A percentile compares a stretch with the other conserved stretches of the same genome.
These are phyloP conservation scores for Akabosia matsudoensis DNA, from an alignment of 1,140 invertebrate genomes.

Conservation along the genomic window DNA sequence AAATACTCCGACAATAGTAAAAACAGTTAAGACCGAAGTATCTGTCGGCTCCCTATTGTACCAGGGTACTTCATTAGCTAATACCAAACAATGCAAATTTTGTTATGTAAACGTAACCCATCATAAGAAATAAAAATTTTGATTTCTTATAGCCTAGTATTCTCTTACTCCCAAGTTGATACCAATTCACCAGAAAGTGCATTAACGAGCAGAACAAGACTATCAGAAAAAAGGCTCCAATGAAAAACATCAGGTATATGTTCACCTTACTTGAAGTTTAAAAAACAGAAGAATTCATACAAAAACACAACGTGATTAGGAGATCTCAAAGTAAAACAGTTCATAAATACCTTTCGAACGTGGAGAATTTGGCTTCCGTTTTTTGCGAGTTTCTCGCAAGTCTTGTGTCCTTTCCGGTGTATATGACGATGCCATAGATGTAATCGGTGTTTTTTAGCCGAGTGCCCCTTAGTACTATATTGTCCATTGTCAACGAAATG, in stretches of 20 bases:
- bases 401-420: slow-evolving; percentile 32
- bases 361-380: not conserved
- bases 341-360: slow-evolving; percentile 6
- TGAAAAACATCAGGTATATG: slow-evolving; percentile 5
- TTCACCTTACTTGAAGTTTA: not conserved
- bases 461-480: slow-evolving; percentile 67
- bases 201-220: not conserved
- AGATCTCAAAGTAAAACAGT: no score
- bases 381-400: slow-evolving; percentile 27
- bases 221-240: not conserved
- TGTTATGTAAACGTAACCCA: no score
- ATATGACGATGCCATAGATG: slow-evolving; percentile 29
- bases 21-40: no score
- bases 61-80: not conserved
- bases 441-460: slow-evolving; percentile 24
- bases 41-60: no score
- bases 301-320: not conserved
- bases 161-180: no score
- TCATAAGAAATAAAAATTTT: no score
- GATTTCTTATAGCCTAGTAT: no score
- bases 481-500: slow-evolving; percentile 62
- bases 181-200: not conserved
- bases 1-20: slow-evolving; percentile 58
- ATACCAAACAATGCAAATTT: no score
- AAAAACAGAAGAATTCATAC: not conserved